These are phyloP conservation scores for Drosophila lacicola DNA, from an alignment of 2,888 invertebrate species.

Conservation along the genomic window DNA sequence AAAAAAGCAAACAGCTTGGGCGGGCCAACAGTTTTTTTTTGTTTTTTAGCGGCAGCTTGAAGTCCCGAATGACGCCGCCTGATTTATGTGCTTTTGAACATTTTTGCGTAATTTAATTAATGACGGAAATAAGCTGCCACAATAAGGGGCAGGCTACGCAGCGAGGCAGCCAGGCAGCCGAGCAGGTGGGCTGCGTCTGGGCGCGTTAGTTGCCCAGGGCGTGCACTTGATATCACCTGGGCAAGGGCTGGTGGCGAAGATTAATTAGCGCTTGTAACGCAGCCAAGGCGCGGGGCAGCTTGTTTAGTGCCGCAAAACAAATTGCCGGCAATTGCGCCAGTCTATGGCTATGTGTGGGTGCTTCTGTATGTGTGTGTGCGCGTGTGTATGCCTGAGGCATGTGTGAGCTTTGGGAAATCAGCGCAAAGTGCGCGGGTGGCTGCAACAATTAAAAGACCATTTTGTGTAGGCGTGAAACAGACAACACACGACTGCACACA, in stretches of 20 bases:
- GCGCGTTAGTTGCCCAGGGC: slow-evolving; percentile 23
- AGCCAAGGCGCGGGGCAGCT: slow-evolving; percentile 38
- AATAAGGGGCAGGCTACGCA: slow-evolving; percentile 52
- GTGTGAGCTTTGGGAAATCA: slow-evolving; percentile 66
- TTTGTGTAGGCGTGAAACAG: slow-evolving; percentile 39
- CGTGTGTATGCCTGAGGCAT: not conserved
- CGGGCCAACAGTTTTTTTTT: slow-evolving; percentile 32
- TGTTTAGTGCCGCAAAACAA: slow-evolving; percentile 68
- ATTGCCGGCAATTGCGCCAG: slow-evolving; percentile 69
- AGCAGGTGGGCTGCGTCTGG: not conserved
- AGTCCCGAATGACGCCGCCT: slow-evolving; percentile 68
- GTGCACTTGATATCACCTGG: slow-evolving; percentile 68
- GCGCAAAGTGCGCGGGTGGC: slow-evolving; percentile 63
- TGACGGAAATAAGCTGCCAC: slow-evolving; percentile 75
- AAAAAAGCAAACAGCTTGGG: slow-evolving; percentile 57
- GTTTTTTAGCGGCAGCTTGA: slow-evolving; percentile 24
- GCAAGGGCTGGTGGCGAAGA: slow-evolving; percentile 60
- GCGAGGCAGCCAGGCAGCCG: slow-evolving; percentile 10
- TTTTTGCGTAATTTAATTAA: slow-evolving; percentile 81
- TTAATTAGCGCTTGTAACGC: slow-evolving; percentile 78
- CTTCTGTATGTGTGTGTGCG: slow-evolving; percentile 4
- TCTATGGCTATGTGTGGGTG: slow-evolving; percentile 11
- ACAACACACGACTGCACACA: slow-evolving; percentile 26
- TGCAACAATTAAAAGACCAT: slow-evolving; percentile 62
- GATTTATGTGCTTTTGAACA: slow-evolving; percentile 82